Percentiles rank a stretch among this genome's conserved stretches.
phyloP scores from a whole-genome alignment of 2,113 vertebrate species.

The Mesembrinibis cayennensis region DNA sequence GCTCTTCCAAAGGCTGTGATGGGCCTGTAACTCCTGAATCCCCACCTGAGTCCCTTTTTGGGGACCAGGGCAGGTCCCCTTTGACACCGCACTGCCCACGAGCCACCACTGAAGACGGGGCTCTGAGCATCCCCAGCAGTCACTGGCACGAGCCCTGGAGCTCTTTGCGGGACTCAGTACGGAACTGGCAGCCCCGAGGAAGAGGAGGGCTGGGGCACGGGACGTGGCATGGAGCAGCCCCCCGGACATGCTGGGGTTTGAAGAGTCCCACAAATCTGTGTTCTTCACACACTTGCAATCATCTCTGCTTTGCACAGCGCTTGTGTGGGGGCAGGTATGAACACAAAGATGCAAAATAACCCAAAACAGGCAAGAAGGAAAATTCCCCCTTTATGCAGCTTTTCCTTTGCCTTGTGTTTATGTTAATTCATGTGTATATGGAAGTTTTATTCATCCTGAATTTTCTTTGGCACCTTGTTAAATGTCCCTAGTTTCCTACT shows the following conservation, averaged over 20 bases:
- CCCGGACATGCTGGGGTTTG: no score
- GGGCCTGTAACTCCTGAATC: background rate
- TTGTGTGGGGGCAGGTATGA: background rate
- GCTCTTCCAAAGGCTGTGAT: background rate
- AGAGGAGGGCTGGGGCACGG: background rate
- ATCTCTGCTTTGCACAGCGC: rapidly evolving
- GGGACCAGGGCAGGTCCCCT: background rate
- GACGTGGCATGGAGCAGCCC: background rate
- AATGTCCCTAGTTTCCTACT: background rate
- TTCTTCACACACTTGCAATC: background rate
- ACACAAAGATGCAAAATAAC: background rate
- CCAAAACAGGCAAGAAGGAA: background rate
- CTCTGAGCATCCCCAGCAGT: background rate
- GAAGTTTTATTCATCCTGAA: background rate
- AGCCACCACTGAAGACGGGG: background rate
- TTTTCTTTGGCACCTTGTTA: background rate
- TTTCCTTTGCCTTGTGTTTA: background rate
- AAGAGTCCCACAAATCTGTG: background rate
- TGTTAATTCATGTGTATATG: background rate
- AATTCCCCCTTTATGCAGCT: background rate
- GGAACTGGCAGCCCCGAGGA: background rate
- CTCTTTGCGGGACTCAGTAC: rapidly evolving
- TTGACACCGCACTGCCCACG: rapidly evolving
- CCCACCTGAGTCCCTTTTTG: background rate
- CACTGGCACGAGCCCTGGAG: background rate